Base-by-base conservation (phyloP, 2,113 vertebrate genomes). In the Pedetes capensis region DNA sequence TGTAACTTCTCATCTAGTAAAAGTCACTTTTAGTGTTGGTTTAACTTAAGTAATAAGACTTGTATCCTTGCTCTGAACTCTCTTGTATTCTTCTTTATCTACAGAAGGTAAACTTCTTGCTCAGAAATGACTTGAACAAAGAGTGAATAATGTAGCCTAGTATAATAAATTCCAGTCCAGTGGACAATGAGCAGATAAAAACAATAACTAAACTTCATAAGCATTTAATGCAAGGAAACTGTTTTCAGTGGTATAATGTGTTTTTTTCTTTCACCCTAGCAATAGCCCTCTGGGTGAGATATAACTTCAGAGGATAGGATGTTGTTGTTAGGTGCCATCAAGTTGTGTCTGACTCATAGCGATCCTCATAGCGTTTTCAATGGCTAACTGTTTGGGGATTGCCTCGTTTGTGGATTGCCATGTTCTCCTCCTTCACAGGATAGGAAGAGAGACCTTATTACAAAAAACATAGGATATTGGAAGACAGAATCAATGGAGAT, bases 11-110 rank as follows among this genome's bases (percentile, higher is more conserved):
- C 82, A 88, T 23, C 72, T 91, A 91, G 59, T 32, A 94, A 93
- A 92, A 27, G 32, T 92, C 64, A 87, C 14, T 92, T 71, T 37
- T 49, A 57, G 57, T 74, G 55, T 47, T 94, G 49, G 44, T 69
- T 89, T 94, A 80, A 88, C 32, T 29, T 74, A 91, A 88, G 93
- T 85, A 88, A 34, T 66, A 78, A 63, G 37, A 72, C 44, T 87
- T 5, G 49, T 83, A 51, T n/a, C 6, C 74, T 96, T 76, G 14
- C 3, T 95, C 61, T 81, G 34, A 89, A 68, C 51, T 87, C 90
- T 63, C 89, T 69, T 74, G 7, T 66, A 34, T 47, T 71, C 16
- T 53, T 93, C 83, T n/a, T n/a, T n/a, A n/a, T n/a, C n/a, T n/a
- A 94, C 8, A 78, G 44, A 80, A 1, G 32, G 17, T n/a, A 47